A percentile compares a stretch with the other conserved stretches of the same genome.
Evolutionary conservation across 2,113 vertebrate genomes (phyloP).

Genomic region (Upupa epops): DNA sequence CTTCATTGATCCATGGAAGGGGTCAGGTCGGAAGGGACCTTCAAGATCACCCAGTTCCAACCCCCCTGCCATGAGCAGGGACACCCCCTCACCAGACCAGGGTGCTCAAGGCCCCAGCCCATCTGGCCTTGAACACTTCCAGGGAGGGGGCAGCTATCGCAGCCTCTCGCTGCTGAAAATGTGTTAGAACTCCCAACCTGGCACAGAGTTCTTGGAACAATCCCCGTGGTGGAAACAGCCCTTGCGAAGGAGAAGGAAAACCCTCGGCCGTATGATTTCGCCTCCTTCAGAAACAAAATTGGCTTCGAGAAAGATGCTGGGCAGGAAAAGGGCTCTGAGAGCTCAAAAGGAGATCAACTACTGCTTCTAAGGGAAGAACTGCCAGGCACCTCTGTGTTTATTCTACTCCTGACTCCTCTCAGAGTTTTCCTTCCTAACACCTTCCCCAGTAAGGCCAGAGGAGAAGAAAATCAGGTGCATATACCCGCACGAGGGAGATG

Average conservation of each 20-base stretch:
- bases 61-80: too few relatives aligned
- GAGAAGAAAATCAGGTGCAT: neutral
- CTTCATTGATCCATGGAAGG: too few relatives aligned
- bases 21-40: too few relatives aligned
- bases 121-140: too few relatives aligned
- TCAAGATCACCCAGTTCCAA: too few relatives aligned
- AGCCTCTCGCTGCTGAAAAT: neutral
- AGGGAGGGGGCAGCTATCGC: neutral
- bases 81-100: too few relatives aligned
- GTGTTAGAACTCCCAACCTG: constrained; percentile 17
- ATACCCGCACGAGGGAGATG: accelerated
- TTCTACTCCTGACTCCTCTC: neutral
- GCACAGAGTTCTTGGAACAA: neutral
- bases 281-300: neutral
- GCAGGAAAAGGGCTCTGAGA: neutral
- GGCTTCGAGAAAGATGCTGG: neutral
- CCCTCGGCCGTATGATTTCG: neutral
- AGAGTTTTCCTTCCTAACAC: neutral
- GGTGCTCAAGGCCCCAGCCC: too few relatives aligned
- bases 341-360: too few relatives aligned
- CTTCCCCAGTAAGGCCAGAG: neutral
- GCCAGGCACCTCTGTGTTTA: neutral
- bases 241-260: neutral
- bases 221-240: neutral
- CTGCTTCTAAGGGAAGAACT: neutral